phyloP scores from a whole-genome alignment of 2,888 invertebrate genomes.

The Plemyria rubiginata region DNA sequence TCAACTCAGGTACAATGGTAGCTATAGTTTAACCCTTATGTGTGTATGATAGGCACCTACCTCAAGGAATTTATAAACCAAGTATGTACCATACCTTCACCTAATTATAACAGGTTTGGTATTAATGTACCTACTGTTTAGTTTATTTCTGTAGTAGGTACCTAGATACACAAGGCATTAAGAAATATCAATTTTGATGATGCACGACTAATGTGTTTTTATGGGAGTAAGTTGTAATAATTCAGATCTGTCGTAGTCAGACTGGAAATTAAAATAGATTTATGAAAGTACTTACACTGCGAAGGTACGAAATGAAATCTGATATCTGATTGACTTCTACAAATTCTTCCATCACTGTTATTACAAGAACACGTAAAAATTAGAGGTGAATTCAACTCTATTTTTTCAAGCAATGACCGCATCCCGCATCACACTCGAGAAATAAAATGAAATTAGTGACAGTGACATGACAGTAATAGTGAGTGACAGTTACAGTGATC shows the following conservation, averaged over 20 bases:
- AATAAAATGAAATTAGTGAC: too few relatives aligned
- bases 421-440: constrained; percentile 14
- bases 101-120: too few relatives aligned
- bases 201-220: not conserved
- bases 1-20: too few relatives aligned
- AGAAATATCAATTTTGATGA: not conserved
- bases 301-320: constrained; percentile 90
- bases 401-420: constrained; percentile 30
- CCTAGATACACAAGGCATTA: not conserved
- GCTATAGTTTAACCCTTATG: too few relatives aligned
- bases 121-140: too few relatives aligned
- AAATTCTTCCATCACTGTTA: constrained; percentile 82
- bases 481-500: too few relatives aligned
- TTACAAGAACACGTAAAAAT: constrained; percentile 26
- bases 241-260: constrained; percentile 10
- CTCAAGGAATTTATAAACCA: too few relatives aligned
- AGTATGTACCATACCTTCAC: too few relatives aligned
- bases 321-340: constrained; percentile 90
- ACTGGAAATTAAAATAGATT: constrained; percentile 24
- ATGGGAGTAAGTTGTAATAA: constrained; percentile 16
- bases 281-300: constrained; percentile 87
- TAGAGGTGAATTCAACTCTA: constrained; percentile 5
- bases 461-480: too few relatives aligned
- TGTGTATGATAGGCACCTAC: too few relatives aligned
- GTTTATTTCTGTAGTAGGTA: too few relatives aligned